These are phyloP conservation scores for Aspiorhynchus laticeps DNA, from an alignment of 2,113 vertebrate genomes.

Conservation along the genomic window DNA sequence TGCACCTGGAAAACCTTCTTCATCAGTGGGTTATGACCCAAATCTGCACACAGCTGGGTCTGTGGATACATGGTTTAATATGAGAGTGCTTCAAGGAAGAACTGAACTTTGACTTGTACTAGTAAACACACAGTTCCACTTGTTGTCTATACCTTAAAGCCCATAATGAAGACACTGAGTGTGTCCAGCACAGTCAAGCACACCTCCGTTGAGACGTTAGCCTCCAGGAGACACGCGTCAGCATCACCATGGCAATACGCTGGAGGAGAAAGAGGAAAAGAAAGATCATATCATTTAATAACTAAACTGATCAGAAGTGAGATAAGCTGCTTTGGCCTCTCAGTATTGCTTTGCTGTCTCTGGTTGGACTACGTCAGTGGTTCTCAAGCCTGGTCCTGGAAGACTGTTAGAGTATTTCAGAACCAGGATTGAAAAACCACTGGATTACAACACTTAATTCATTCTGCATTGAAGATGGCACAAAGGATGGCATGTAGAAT, in stretches of 20 bases:
- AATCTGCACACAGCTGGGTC: constrained; percentile 89
- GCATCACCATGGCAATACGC: constrained; percentile 90
- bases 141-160: constrained; percentile 86
- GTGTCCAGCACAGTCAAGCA: constrained; percentile 96
- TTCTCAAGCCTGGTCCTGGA: not conserved
- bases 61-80: constrained; percentile 65
- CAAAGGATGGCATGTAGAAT: not conserved
- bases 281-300: not conserved
- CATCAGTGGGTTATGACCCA: constrained; percentile 96
- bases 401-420: not conserved
- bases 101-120: not conserved
- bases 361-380: not conserved
- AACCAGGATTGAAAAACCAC: not conserved
- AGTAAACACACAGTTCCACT: not conserved
- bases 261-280: constrained; percentile 63
- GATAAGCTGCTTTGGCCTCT: not conserved
- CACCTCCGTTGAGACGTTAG: constrained; percentile 93
- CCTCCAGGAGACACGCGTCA: constrained; percentile 91
- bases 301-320: constrained; percentile 10
- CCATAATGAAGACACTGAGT: constrained; percentile 89
- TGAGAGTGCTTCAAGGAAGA: not conserved
- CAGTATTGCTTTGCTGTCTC: not conserved
- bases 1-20: constrained; percentile 98
- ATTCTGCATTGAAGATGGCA: not conserved
- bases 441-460: not conserved